Evolutionary conservation across 2,797 vertebrate genomes (phyloP).

Genomic region (Rhinatrema bivittatum): DNA sequence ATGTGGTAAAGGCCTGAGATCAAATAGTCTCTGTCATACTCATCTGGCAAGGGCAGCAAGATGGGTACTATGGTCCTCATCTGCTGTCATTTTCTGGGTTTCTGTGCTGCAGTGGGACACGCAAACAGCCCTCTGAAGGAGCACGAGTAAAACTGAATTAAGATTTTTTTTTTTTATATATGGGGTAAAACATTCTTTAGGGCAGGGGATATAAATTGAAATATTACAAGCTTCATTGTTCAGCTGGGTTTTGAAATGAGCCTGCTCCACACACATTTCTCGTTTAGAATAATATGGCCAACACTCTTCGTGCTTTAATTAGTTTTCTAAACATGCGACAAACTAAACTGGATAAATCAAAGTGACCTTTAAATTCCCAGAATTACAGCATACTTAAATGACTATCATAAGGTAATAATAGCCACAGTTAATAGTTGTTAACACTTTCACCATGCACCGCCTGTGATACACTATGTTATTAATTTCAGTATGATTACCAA

Average conservation of each 20-base stretch:
- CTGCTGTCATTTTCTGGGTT: too few relatives aligned
- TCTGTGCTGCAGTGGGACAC: too few relatives aligned
- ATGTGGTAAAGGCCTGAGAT: too few relatives aligned
- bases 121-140: conserved; percentile 9
- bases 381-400: conserved; percentile 53
- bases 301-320: conserved; percentile 50
- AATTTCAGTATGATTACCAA: conserved; percentile 54
- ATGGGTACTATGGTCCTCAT: too few relatives aligned
- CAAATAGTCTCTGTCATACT: too few relatives aligned
- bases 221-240: conserved; percentile 14
- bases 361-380: conserved; percentile 57
- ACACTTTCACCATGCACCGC: conserved; percentile 23
- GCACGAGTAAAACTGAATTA: background rate
- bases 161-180: background rate
- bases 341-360: conserved; percentile 55
- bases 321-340: conserved; percentile 53
- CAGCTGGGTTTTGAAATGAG: conserved; percentile 7
- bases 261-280: conserved; percentile 10
- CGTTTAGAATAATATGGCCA: conserved; percentile 28
- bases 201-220: background rate
- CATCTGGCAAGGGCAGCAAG: too few relatives aligned
- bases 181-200: background rate
- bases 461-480: conserved; percentile 41
- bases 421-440: conserved; percentile 41
- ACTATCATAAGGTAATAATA: conserved; percentile 56